Percentiles rank a stretch among this genome's conserved stretches.
phyloP scores from a whole-genome alignment of 2,797 vertebrate species.

The Stomatorhinus walkeri region DNA sequence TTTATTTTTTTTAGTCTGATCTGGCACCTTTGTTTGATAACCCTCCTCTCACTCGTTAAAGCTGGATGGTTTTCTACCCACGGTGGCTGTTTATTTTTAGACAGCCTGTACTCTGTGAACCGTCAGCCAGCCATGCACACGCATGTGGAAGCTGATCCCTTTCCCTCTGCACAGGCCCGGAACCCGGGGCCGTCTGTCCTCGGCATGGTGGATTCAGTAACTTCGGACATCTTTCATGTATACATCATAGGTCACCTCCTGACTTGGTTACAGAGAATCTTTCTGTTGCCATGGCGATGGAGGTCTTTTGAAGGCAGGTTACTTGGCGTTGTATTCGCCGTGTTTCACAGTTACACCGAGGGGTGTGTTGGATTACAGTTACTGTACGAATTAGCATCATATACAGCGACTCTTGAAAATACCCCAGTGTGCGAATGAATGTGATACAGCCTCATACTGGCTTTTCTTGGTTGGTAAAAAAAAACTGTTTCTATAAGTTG shows the following conservation, averaged over 20 bases:
- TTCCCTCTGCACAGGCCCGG: slow-evolving; percentile 27
- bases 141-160: background rate
- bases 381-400: background rate
- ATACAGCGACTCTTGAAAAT: background rate
- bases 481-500: background rate
- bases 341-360: slow-evolving; percentile 41
- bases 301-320: slow-evolving; percentile 60
- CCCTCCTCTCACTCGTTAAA: slow-evolving; percentile 23
- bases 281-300: slow-evolving; percentile 68
- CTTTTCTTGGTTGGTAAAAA: background rate
- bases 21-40: slow-evolving; percentile 17
- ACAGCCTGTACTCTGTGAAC: slow-evolving; percentile 33
- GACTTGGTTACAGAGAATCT: slow-evolving; percentile 51
- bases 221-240: slow-evolving; percentile 50
- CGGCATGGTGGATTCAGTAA: slow-evolving; percentile 32
- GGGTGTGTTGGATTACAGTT: slow-evolving; percentile 22
- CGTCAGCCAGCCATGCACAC: background rate
- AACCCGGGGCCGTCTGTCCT: slow-evolving; percentile 22
- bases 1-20: slow-evolving; percentile 7
- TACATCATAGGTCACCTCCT: slow-evolving; percentile 55
- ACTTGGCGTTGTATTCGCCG: slow-evolving; percentile 54
- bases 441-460: background rate
- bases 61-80: slow-evolving; percentile 28
- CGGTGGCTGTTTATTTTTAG: slow-evolving; percentile 43
- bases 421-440: background rate